Conservation (phyloP, 1,140 invertebrate genomes). For the Maniola jurtina region DNA sequence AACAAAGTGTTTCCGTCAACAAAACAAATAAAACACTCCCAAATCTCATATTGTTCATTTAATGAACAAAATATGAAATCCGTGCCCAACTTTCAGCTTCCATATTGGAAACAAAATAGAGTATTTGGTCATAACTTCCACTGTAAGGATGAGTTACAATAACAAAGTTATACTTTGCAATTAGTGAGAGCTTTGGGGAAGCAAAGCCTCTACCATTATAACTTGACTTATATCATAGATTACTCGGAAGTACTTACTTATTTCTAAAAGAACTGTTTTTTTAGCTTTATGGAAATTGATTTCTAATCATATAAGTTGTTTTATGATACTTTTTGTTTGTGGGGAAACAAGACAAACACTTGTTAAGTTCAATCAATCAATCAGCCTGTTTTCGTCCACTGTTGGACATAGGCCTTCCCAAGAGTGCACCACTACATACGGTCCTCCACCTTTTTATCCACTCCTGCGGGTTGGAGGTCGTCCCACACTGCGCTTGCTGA, state of each 20-base stretch:
- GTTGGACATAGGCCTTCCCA: too few relatives aligned
- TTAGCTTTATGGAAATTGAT: background rate
- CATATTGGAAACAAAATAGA: slow-evolving; percentile 34
- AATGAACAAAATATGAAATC: slow-evolving; percentile 30
- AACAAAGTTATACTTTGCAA: slow-evolving; percentile 53
- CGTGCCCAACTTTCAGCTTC: slow-evolving; percentile 22
- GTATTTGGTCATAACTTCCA: slow-evolving; percentile 39
- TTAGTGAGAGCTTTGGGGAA: slow-evolving; percentile 33
- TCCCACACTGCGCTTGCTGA: too few relatives aligned
- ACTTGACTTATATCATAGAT: slow-evolving; percentile 1
- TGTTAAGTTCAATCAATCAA: too few relatives aligned
- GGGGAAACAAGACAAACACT: too few relatives aligned
- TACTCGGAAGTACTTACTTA: background rate
- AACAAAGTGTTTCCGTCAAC: too few relatives aligned
- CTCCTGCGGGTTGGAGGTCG: too few relatives aligned
- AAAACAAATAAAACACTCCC: slow-evolving; percentile 10
- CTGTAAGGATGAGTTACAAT: slow-evolving; percentile 43
- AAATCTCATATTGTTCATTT: slow-evolving; percentile 18
- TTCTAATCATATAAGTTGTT: too few relatives aligned
- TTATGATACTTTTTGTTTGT: too few relatives aligned
- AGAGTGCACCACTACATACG: too few relatives aligned
- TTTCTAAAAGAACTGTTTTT: background rate
- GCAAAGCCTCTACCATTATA: background rate
- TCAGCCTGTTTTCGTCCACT: too few relatives aligned
- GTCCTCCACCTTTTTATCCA: too few relatives aligned